Base-by-base conservation (phyloP, 1,140 invertebrate genomes). In the Anagrus nilaparvatae region DNA sequence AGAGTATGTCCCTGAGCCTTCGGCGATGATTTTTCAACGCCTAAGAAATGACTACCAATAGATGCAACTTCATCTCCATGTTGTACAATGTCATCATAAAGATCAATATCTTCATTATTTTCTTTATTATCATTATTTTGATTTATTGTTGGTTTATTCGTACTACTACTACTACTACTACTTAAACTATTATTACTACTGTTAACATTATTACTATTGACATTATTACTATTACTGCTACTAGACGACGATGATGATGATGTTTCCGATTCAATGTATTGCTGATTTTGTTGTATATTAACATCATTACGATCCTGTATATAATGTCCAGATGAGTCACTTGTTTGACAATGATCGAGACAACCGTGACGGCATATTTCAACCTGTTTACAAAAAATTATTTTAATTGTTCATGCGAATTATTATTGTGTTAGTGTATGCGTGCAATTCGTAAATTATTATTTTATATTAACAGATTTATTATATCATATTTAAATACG, bases 281-380 rank as follows among this genome's bases (percentile, higher is more conserved):
- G 29, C 6, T 34, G 24, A 12, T 60, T 60, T 25, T 59, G 60
- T 14, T 52, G 54, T 21, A 54, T 44, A 29, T 51, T 54, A 38
- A 58, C 47, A 65, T 63, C 55, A 58, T 66, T 67, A 41, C 53
- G 63, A 53, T 56, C 48, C 44, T 68, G 64, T 30, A 65, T 54
- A 6, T 61, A 65, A 35, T 65, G 62, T 17, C 55, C 60, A 10
- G 56, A 47, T 3, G 56, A 53, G 7, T 53, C 58, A 21, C 6
- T 73, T n/a, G 77, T 61, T 61, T 84, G 86, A 57, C 87, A 92
- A 56, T 90, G 87, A 57, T 91, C 87, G 33, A 90, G 65, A 59
- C 90, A 94, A 2, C 88, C 89, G 54, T 90, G 87, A 18, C 89
- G 72, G 59, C 89, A 94, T 50, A 93, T 92, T 61, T 93, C 88